Percentiles rank a stretch among this genome's conserved stretches.
Evolutionary conservation across 2,888 invertebrate species (phyloP).

Genomic region (Arrhopalites spinosus): DNA sequence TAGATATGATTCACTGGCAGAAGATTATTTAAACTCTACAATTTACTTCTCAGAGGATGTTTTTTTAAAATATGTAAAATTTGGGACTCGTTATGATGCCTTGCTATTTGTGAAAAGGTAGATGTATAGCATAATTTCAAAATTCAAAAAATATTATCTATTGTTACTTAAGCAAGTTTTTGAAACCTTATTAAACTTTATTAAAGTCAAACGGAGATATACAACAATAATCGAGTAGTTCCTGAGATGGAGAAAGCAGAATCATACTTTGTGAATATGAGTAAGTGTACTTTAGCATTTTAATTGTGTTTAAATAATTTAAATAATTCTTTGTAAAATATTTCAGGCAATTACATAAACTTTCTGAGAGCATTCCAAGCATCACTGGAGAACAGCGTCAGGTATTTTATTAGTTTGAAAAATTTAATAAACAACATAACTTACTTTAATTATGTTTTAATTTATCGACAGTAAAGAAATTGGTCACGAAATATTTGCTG

Average conservation of each 20-base stretch:
- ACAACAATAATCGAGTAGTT: conserved; percentile 21
- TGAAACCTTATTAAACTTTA: background rate
- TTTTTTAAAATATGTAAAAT: conserved; percentile 34
- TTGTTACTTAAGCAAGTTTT: background rate
- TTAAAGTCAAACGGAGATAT: conserved; percentile 3
- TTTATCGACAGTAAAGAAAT: conserved; percentile 59
- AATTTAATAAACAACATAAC: background rate
- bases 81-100: conserved; percentile 15
- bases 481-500: conserved; percentile 59
- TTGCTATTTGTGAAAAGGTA: conserved; percentile 19
- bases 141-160: background rate
- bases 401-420: too few species aligned
- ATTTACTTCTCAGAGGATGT: conserved; percentile 59
- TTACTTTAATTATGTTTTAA: too few species aligned
- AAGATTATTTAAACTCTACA: conserved; percentile 60
- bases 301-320: too few species aligned
- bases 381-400: background rate
- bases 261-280: conserved; percentile 56
- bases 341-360: conserved; percentile 47
- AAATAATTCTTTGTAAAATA: too few species aligned
- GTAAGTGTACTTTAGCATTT: conserved; percentile 49
- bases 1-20: conserved; percentile 59
- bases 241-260: conserved; percentile 47
- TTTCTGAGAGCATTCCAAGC: background rate
- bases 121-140: background rate